These are phyloP conservation scores for Ceratoteleas bidentatus DNA, from an alignment of 1,140 invertebrate species.

Conservation along the genomic window DNA sequence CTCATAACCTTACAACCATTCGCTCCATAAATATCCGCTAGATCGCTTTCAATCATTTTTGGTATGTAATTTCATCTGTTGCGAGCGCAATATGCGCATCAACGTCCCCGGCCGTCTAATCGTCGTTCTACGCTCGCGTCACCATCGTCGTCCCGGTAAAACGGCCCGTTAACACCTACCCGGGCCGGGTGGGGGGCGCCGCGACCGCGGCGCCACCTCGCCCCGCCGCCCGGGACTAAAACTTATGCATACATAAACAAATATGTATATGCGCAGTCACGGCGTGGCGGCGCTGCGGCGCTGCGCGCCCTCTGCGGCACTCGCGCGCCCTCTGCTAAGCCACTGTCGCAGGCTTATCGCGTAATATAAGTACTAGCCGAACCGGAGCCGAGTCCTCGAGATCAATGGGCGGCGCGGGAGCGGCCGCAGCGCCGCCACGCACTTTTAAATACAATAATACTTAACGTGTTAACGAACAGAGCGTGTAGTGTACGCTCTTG, in stretches of 20 bases:
- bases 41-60: slow-evolving; percentile 43
- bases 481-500: slow-evolving; percentile 62
- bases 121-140: slow-evolving; percentile 36
- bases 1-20: too few relatives aligned
- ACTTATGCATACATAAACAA: slow-evolving; percentile 66
- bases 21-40: too few relatives aligned
- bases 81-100: slow-evolving; percentile 59
- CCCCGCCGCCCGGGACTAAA: too few relatives aligned
- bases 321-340: slow-evolving; percentile 24
- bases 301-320: slow-evolving; percentile 16
- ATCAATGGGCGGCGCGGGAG: slow-evolving; percentile 41
- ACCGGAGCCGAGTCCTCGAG: slow-evolving; percentile 52
- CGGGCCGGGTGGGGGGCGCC: too few relatives aligned
- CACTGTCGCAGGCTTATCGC: slow-evolving; percentile 10
- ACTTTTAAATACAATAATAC: too few relatives aligned
- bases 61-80: slow-evolving; percentile 58
- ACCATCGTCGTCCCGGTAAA: too few relatives aligned
- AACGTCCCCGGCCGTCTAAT: slow-evolving; percentile 58
- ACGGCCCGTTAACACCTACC: too few relatives aligned
- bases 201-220: too few relatives aligned
- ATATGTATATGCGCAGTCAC: slow-evolving; percentile 61
- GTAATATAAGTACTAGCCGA: slow-evolving; percentile 56
- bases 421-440: too few relatives aligned
- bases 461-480: too few relatives aligned
- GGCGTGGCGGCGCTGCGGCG: too few relatives aligned